Conservation (phyloP, 2,888 invertebrate species). For the Pristionchus maxplancki region DNA sequence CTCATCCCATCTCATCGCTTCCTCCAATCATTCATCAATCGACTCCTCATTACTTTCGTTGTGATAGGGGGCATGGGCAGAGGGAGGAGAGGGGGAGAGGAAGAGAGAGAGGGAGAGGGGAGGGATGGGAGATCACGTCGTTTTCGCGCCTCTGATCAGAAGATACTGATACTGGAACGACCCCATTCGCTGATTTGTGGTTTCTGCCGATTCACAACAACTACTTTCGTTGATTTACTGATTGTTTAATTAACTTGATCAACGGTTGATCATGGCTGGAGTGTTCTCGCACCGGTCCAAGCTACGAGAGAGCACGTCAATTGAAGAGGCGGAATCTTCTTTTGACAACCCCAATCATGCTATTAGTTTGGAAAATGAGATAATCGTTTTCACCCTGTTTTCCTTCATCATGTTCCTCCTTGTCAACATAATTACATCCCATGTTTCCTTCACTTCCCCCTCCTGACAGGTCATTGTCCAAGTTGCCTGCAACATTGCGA, state of each 20-base stretch:
- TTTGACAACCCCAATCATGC: not conserved
- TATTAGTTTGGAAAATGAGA: not conserved
- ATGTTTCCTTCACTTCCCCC: not conserved
- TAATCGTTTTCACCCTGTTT: not conserved
- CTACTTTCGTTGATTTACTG: not conserved
- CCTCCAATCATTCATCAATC: slow-evolving; percentile 35
- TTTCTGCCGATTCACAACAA: not conserved
- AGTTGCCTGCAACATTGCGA: not conserved
- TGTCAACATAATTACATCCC: not conserved
- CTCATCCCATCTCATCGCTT: not conserved
- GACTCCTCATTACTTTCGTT: slow-evolving; percentile 37
- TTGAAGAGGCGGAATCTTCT: no score
- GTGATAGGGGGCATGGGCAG: slow-evolving; percentile 20
- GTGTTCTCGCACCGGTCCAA: not conserved
- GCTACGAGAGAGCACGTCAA: no score
- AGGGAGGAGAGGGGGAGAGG: not conserved
- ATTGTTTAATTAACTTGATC: not conserved
- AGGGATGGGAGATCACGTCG: slow-evolving; percentile 10
- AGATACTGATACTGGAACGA: slow-evolving; percentile 8
- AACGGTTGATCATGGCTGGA: not conserved
- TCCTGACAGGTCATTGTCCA: not conserved
- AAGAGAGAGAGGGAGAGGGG: not conserved
- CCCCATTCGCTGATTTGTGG: not conserved
- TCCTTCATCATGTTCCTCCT: not conserved
- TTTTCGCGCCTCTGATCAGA: slow-evolving; percentile 12